Base-by-base conservation (phyloP, 2,797 vertebrate species). In the Rhinatrema bivittatum region DNA sequence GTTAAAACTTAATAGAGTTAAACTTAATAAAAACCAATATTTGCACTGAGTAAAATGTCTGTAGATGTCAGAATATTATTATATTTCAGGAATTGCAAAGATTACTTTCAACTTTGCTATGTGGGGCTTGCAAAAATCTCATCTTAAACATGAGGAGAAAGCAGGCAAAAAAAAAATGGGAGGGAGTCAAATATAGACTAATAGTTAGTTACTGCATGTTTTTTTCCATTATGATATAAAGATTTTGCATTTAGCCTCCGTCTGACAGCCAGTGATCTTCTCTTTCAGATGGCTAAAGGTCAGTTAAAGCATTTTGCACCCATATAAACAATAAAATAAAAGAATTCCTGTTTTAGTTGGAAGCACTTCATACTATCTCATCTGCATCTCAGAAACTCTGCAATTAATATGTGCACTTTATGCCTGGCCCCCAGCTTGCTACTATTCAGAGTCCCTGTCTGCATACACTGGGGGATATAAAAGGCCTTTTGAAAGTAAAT, bases 401-500 rank as follows among this genome's bases (percentile, higher is more conserved):
- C 52, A 74, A 74, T 75, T 56, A 61, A 69, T 70, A 60, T 53
- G 45, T 51, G 34, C 53, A 64, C 32, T 57, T 53, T 56, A 56
- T 68, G 46, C 39, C 42, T 49, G 23, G 38, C 69, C 32, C 42
- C 34, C 47, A 65, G 58, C 48, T 58, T 57, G 35, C 34, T 36
- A 41, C 45, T 54, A 50, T 66, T 72, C 48, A 68, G 40, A 60
- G 36, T 29, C 45, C 24, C 47, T 57, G 42, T 61, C 55, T 53
- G 31, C 47, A 46, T 53, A 53, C 34, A 53, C 40, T 47, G 32
- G 41, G n/a, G 43, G 50, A 64, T 48, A 57, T 36, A 65, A 67
- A 60, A 60, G 16, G 46, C 29, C 53, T 62, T 72, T 63, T 56
- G 49, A 73, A 70, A 68, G 49, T 60, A 72, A 73, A 71, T 72